phyloP scores from a whole-genome alignment of 2,113 vertebrate genomes.

The Oplegnathus fasciatus region DNA sequence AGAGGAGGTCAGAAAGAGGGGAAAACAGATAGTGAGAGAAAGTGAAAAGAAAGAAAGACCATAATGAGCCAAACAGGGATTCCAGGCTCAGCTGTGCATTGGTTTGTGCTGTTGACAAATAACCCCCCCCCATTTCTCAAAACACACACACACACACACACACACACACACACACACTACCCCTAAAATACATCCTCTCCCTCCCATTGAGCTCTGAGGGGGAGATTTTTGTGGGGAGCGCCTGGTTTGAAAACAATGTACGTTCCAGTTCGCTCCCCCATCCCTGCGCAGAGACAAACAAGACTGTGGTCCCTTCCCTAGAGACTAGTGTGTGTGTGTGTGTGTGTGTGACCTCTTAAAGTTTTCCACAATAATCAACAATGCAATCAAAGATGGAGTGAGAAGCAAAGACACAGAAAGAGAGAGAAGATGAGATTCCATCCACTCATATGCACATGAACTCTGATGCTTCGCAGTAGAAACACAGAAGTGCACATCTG shows the following conservation, averaged over 20 bases:
- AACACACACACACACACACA: constrained; percentile 23
- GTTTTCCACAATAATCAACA: constrained; percentile 64
- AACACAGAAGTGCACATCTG: not conserved
- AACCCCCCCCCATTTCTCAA: not conserved
- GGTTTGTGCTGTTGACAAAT: constrained; percentile 52
- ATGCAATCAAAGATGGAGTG: constrained; percentile 50
- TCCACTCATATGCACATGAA: not conserved
- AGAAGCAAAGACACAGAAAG: not conserved
- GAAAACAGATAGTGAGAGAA: not conserved
- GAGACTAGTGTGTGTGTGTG: constrained; percentile 37
- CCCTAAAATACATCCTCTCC: constrained; percentile 35
- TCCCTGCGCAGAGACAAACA: constrained; percentile 67
- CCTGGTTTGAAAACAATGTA: constrained; percentile 81
- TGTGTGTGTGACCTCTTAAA: constrained; percentile 13
- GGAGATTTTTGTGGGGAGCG: constrained; percentile 72
- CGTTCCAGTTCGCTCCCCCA: constrained; percentile 58
- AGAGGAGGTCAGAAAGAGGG: not conserved
- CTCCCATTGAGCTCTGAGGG: constrained; percentile 62
- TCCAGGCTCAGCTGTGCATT: constrained; percentile 25
- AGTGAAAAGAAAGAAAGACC: not conserved
- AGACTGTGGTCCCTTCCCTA: constrained; percentile 68
- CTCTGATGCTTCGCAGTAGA: constrained; percentile 5
- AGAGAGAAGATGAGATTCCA: not conserved
- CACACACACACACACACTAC: constrained; percentile 35
- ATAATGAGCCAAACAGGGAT: constrained; percentile 16